Base-by-base conservation (phyloP, 2,113 vertebrate species). In the Bostrychus sinensis region DNA sequence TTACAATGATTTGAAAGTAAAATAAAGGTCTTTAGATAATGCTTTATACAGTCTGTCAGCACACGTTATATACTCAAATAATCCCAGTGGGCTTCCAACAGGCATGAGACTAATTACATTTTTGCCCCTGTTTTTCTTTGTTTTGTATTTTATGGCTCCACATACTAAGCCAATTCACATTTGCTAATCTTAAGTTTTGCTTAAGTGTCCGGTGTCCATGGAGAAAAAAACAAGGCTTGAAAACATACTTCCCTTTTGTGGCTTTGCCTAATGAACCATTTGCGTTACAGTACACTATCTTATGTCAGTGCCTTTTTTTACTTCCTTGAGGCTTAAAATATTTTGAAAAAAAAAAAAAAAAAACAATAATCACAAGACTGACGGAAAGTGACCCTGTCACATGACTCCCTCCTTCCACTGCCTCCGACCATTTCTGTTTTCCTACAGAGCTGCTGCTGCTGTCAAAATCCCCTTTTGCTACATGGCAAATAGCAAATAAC, bases 291-390 rank as follows among this genome's bases (percentile, higher is more conserved):
- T 36, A 22, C 20, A 14, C 25, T 46, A 22, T 37, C 46, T 54
- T 37, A 5, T 32, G 56, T 61, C 30, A 66, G n/a, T 64, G 43
- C n/a, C n/a, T 64, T 56, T 54, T 20, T 56, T 20, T 62, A 13
- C 43, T 10, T 57, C 56, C 74, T 75, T 32, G 51, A 25, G 43
- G 75, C 76, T 75, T 65, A 45, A 72, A 74, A 78, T 71, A 46
- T 80, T 72, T 66, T 77, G 26, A 66, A 39, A 69, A 61, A 63
- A 81, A 51, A 72, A 41, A 60, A 82, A 89, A 66, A 39, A 69
- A 61, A 63, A 81, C 54, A 72, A 41, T 62, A 82, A 89, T 92
- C 91, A 91, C 88, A 88, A 89, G 89, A 89, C 89, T 64, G 41
- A 50, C 82, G 56, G 28, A 81, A 80, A 81, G 74, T 69, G 17